A percentile compares a stretch with the other conserved stretches of the same genome.
Evolutionary conservation across 2,797 vertebrate genomes (phyloP).

Genomic region (Triplophysa bombifrons): DNA sequence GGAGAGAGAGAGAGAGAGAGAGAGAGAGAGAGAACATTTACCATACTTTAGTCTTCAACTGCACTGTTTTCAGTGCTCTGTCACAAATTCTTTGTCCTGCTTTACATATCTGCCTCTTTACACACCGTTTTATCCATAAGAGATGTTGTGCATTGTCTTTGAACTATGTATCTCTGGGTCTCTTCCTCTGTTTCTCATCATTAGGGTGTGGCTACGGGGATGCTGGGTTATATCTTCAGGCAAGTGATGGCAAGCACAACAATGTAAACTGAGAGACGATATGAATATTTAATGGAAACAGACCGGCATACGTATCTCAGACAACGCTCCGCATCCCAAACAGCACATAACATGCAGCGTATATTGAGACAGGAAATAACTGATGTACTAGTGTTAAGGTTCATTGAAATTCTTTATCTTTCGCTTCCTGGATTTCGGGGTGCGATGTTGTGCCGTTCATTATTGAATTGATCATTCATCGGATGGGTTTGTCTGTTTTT

Average conservation of each 20-base stretch:
- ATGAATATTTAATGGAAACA: conserved; percentile 75
- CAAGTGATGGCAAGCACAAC: conserved; percentile 66
- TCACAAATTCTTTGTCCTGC: not conserved
- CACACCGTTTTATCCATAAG: not conserved
- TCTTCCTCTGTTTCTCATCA: conserved; percentile 4
- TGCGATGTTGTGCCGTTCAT: conserved; percentile 35
- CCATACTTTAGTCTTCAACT: conserved; percentile 39
- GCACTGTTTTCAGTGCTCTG: not conserved
- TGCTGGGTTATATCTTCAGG: conserved; percentile 41
- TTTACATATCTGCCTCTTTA: conserved; percentile 6
- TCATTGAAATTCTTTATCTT: conserved; percentile 51
- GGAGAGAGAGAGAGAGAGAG: no score
- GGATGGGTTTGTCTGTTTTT: conserved; percentile 40
- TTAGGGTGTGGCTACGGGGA: conserved; percentile 18
- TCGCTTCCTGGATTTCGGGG: conserved; percentile 43
- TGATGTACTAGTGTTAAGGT: conserved; percentile 56
- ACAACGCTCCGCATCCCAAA: conserved; percentile 66
- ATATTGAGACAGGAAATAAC: conserved; percentile 44
- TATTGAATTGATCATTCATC: conserved; percentile 61
- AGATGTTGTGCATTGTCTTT: not conserved
- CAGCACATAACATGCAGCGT: conserved; percentile 55
- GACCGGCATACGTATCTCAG: conserved; percentile 57
- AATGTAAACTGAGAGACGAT: conserved; percentile 57
- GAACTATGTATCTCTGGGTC: conserved; percentile 27
- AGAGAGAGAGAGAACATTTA: not conserved